These are phyloP conservation scores for Merops nubicus DNA, from an alignment of 2,113 vertebrate species.

Conservation along the genomic window DNA sequence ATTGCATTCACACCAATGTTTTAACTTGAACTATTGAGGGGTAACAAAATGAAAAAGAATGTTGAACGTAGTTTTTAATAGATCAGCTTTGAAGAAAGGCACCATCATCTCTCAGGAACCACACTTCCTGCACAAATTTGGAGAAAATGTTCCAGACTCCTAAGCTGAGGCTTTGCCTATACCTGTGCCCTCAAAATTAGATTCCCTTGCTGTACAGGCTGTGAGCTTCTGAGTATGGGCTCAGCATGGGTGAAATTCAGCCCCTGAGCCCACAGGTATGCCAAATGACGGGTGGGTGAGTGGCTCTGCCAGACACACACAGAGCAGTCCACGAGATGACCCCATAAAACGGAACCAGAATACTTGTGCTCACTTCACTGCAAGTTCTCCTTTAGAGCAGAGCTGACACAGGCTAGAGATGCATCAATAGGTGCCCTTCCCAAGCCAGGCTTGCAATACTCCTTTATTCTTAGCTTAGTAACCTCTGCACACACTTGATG, in stretches of 20 bases:
- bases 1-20: neutral
- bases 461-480: neutral
- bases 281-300: neutral
- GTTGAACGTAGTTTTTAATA: neutral
- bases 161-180: neutral
- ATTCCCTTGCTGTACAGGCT: neutral
- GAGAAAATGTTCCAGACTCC: neutral
- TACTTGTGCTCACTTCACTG: fast-evolving
- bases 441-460: neutral
- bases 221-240: neutral
- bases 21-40: neutral
- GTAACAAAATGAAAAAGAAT: neutral
- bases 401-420: neutral
- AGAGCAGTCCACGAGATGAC: neutral
- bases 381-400: neutral
- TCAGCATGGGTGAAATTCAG: neutral
- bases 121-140: neutral
- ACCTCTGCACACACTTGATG: neutral
- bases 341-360: neutral
- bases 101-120: neutral
- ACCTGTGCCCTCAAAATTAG: neutral
- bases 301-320: neutral
- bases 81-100: neutral
- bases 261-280: neutral
- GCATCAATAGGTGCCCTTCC: neutral